Percentiles rank a stretch among this genome's conserved stretches.
Evolutionary conservation across 1,140 invertebrate species (phyloP).

Genomic region (Brachionus plicatilis): DNA sequence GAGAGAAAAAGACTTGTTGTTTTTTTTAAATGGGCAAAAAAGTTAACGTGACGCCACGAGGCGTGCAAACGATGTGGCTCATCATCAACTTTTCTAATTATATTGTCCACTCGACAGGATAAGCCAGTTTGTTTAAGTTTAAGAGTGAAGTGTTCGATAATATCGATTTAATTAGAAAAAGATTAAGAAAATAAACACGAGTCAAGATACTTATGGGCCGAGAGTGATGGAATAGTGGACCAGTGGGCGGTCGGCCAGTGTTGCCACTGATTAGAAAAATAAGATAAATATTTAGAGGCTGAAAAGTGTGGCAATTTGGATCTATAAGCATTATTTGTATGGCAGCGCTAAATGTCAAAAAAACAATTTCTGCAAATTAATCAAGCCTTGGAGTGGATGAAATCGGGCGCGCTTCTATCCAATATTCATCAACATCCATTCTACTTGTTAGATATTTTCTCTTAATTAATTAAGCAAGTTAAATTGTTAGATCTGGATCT

Average conservation of each 20-base stretch:
- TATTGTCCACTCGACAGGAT: conserved; percentile 34
- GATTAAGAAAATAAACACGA: conserved; percentile 30
- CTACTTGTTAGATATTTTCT: neutral
- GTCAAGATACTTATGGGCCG: conserved; percentile 4
- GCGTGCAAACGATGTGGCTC: neutral
- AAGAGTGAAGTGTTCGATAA: neutral
- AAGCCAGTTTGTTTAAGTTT: conserved; percentile 16
- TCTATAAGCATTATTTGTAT: conserved; percentile 18
- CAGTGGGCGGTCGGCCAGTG: neutral
- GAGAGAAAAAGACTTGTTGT: neutral
- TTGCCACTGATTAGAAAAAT: conserved; percentile 20
- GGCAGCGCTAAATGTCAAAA: neutral
- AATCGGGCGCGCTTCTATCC: neutral
- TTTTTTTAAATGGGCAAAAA: conserved; percentile 12
- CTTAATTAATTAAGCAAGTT: neutral
- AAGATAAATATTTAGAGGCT: conserved; percentile 18
- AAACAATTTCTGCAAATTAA: conserved; percentile 27
- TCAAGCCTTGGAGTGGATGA: neutral
- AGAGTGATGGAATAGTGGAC: neutral
- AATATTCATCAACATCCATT: neutral
- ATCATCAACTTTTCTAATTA: conserved; percentile 30
- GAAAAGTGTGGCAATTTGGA: neutral
- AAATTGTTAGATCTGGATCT: neutral
- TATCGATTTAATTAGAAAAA: conserved; percentile 39
- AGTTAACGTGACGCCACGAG: conserved; percentile 29